Base-by-base conservation (phyloP, 2,113 vertebrate species). In the Myotis brandtii region DNA sequence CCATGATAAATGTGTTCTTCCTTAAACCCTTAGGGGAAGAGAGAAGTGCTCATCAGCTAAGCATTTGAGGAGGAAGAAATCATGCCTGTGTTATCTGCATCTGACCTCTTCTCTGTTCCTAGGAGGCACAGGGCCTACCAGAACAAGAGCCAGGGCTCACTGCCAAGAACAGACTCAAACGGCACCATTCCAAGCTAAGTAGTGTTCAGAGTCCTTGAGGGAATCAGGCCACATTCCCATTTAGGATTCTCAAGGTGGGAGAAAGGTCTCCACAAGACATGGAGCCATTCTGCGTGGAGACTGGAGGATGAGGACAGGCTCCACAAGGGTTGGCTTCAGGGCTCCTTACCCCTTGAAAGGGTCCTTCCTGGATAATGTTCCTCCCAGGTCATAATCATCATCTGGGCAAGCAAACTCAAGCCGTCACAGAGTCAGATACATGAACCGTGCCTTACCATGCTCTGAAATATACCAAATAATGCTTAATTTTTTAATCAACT, bases 11-110 rank as follows among this genome's bases (percentile, higher is more conserved):
- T 62, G 40, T 54, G 79, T 48, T 88, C 86, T 54, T 91, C 86
- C 34, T 56, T 62, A 85, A 87, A 59, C 32, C 23, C 73, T 54
- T 16, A 21, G n/a, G 27, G 56, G 43, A 23, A 69, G 9, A 4
- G 76, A 82, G 48, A 92, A 72, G 21, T 34, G 37, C 37, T 20
- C 46, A 40, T 72, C 48, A 91, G 52, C 66, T 69, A 77, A 95
- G 82, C 82, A 54, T 48, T 90, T 86, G n/a, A 72, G 73, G 69
- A 96, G 76, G 66, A 87, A 95, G 95, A 85, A 95, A 93, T 64
- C n/a, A 82, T 48, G 73, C 18, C 90, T 90, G 50, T 76, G 95
- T 89, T 89, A 77, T 67, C 82, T 56, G 56, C 48, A 56, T 95
- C 43, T 88, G 82, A 97, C 86, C 76, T 86, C 66, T 23, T 81